Conservation (phyloP, 2,113 vertebrate genomes). For the Semnornis frantzii region DNA sequence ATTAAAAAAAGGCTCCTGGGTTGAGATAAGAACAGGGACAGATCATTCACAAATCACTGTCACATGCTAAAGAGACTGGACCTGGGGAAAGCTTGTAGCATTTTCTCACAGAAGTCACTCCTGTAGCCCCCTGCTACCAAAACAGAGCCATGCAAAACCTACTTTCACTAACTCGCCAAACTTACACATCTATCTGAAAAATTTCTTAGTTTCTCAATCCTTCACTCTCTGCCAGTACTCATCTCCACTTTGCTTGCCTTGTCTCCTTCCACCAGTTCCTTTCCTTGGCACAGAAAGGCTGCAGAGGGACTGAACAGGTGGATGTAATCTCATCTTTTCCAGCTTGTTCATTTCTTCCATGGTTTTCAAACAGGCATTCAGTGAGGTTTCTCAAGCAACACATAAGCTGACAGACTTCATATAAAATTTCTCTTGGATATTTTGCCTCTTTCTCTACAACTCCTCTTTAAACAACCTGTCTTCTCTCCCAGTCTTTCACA, state of each 20-base stretch:
- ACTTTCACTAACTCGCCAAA: not conserved
- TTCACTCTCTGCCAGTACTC: not conserved
- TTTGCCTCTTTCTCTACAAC: not conserved
- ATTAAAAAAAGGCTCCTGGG: no score
- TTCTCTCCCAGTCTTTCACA: not conserved
- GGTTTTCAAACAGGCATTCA: not conserved
- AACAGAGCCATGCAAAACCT: no score
- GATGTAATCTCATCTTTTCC: not conserved
- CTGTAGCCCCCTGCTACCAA: no score
- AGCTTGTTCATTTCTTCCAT: not conserved
- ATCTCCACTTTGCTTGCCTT: not conserved
- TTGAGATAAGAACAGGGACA: no score
- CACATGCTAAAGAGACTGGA: no score
- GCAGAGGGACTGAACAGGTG: not conserved
- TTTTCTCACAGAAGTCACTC: no score
- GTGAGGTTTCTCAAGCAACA: rapidly evolving
- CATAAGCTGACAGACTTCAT: not conserved
- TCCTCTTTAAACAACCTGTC: not conserved
- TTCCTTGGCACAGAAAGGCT: not conserved
- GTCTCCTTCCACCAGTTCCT: not conserved
- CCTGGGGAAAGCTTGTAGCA: no score
- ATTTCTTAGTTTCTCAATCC: not conserved
- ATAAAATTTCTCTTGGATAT: not conserved
- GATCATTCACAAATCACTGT: no score
- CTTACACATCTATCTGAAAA: not conserved